phyloP scores from a whole-genome alignment of 2,113 vertebrate species.

The Vanacampus margaritifer region DNA sequence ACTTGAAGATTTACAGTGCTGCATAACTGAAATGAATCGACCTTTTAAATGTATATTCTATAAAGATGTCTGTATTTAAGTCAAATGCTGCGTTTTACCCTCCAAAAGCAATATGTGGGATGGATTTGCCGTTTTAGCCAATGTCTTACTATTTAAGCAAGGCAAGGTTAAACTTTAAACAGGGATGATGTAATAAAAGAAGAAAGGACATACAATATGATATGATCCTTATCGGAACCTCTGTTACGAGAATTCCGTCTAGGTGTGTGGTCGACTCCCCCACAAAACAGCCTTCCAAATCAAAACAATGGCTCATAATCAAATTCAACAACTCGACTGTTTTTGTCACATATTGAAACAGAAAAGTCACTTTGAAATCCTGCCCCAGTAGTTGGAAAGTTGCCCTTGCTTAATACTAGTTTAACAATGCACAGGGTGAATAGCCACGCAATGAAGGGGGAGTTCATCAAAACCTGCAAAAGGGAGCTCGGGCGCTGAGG shows the following conservation, averaged over 20 bases:
- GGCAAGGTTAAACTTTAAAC: background rate
- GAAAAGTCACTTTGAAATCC: constrained; percentile 11
- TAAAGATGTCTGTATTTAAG: constrained; percentile 4
- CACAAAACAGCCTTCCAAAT: background rate
- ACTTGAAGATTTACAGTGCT: background rate
- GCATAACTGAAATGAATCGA: background rate
- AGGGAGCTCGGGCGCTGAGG: no score
- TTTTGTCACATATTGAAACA: background rate
- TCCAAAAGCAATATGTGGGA: background rate
- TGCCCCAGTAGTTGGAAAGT: constrained; percentile 13
- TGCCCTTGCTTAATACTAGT: constrained; percentile 12
- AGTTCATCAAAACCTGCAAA: no score
- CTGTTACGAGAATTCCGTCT: background rate
- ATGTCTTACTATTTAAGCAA: background rate
- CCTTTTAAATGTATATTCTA: background rate
- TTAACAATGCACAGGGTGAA: no score
- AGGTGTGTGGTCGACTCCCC: constrained; percentile 1
- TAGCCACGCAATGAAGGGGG: no score
- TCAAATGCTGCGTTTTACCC: background rate
- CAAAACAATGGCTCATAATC: background rate
- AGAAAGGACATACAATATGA: background rate
- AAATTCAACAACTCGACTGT: background rate
- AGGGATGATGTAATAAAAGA: background rate
- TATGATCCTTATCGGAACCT: background rate
- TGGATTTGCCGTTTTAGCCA: background rate